These are phyloP conservation scores for Xyrichtys novacula DNA, from an alignment of 2,797 vertebrate species.

Conservation along the genomic window DNA sequence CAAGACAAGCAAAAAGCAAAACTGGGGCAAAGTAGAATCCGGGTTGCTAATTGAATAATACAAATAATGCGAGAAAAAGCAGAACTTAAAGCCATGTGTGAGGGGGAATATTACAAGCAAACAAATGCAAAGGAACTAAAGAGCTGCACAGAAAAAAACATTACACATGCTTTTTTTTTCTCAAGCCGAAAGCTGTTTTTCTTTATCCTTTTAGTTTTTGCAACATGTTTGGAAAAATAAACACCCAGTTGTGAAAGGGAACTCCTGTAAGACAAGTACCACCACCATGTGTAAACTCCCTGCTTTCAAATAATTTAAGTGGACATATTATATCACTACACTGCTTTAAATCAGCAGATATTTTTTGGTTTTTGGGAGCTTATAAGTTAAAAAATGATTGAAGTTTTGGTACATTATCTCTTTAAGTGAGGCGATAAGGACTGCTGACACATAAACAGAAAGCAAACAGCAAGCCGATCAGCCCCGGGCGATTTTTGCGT, in stretches of 20 bases:
- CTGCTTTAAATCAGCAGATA: conserved; percentile 42
- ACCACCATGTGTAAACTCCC: conserved; percentile 52
- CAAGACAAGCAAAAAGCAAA: conserved; percentile 70
- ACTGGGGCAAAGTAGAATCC: conserved; percentile 58
- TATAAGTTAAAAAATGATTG: conserved; percentile 37
- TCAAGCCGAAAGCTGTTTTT: conserved; percentile 60
- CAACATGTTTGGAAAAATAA: conserved; percentile 56
- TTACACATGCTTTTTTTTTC: conserved; percentile 71
- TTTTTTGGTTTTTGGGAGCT: conserved; percentile 68
- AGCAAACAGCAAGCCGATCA: conserved; percentile 63
- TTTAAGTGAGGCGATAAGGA: conserved; percentile 23
- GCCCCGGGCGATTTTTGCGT: conserved; percentile 39
- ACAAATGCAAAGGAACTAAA: conserved; percentile 49
- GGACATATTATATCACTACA: conserved; percentile 53
- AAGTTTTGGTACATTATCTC: conserved; percentile 66
- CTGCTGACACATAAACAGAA: conserved; percentile 62
- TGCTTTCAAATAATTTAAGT: conserved; percentile 41
- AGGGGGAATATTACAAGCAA: conserved; percentile 57
- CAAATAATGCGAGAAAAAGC: conserved; percentile 64
- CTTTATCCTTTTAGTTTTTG: conserved; percentile 44
- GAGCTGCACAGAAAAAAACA: conserved; percentile 60
- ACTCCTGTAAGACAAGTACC: conserved; percentile 71
- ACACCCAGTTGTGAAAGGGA: conserved; percentile 46
- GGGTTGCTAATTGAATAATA: conserved; percentile 56
- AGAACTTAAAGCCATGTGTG: conserved; percentile 74